Percentiles rank a stretch among this genome's conserved stretches.
Evolutionary conservation across 2,888 invertebrate species (phyloP).

Genomic region (Drosophila hamatofila): DNA sequence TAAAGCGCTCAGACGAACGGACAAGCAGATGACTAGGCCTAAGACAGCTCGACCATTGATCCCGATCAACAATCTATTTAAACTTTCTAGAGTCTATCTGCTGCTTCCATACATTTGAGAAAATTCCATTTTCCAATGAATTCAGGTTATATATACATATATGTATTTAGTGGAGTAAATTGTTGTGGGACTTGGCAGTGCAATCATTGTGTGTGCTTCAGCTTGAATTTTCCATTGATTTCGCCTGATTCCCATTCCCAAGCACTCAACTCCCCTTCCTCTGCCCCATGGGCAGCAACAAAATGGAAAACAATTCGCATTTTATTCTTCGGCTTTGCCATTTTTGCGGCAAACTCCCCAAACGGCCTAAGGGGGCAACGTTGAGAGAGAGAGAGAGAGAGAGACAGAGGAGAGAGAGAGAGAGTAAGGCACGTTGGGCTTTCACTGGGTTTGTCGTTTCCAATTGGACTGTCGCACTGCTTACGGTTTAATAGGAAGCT

Average conservation of each 20-base stretch:
- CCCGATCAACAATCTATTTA: neutral
- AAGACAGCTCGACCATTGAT: neutral
- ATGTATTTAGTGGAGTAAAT: constrained; percentile 16
- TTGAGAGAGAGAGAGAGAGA: neutral
- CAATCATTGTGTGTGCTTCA: constrained; percentile 9
- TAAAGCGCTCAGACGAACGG: no score
- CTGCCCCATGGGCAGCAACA: neutral
- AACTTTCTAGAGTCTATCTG: no score
- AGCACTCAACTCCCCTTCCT: neutral
- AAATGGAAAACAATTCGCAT: constrained; percentile 35
- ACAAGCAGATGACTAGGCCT: no score
- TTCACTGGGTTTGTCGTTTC: constrained; percentile 8
- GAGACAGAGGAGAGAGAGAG: no score
- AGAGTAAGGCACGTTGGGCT: no score
- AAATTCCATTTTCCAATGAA: neutral
- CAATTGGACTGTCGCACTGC: constrained; percentile 53
- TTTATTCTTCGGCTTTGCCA: constrained; percentile 36
- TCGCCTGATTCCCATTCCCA: neutral
- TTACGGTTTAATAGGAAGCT: constrained; percentile 64
- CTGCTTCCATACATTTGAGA: neutral
- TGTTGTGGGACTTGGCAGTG: constrained; percentile 10
- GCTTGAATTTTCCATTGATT: constrained; percentile 13
- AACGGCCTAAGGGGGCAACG: constrained; percentile 12
- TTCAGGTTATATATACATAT: neutral
- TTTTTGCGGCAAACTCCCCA: constrained; percentile 55